Evolutionary conservation across 2,888 invertebrate genomes (phyloP), one percentile per base, ranked within the genome.

Genomic region (Xestia ashworthii): DNA sequence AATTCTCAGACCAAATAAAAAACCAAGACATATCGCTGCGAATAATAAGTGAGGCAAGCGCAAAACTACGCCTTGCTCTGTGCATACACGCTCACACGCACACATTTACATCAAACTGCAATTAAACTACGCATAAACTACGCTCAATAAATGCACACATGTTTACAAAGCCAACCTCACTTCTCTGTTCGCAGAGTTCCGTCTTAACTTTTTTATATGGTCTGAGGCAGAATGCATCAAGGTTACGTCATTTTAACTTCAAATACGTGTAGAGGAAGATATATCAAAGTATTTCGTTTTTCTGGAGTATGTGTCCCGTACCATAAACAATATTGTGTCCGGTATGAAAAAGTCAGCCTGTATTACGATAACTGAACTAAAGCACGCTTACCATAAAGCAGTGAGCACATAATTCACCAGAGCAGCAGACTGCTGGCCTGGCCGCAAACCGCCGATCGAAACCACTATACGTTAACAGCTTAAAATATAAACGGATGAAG

Each of bases 371-470:
- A 38, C 48, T 19, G 16, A 50, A 68, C 55, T 79, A 69, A 53
- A 55, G 41, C 76, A 71, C 41, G 44, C 62, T 69, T 64, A 73
- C 72, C 58, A 67, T 81, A 88, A 74, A 88, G 74, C 44, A 73
- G 11, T 65, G 65, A 65, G 58, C 71, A 78, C 48, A 80, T 76
- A 66, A 88, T 78, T 78, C 60, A 74, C 64, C 14, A 32, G 62
- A 70, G 70, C 62, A 60, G 50, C 72, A 84, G 71, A 72, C 72
- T 80, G 64, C 73, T 32, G 32, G 67, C 73, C 38, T 62, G 19
- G n/a, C 76, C 87, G 48, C 84, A 66, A 62, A 86, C 84, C 87
- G 44, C 87, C 32, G 71, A 68, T 80, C 41, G 67, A 73, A 84
- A 76, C 84, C 76, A 76, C 81, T 84, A 80, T 60, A 73, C 71